These are phyloP conservation scores for Boleophthalmus pectinirostris DNA, from an alignment of 2,113 vertebrate genomes.

Conservation along the genomic window DNA sequence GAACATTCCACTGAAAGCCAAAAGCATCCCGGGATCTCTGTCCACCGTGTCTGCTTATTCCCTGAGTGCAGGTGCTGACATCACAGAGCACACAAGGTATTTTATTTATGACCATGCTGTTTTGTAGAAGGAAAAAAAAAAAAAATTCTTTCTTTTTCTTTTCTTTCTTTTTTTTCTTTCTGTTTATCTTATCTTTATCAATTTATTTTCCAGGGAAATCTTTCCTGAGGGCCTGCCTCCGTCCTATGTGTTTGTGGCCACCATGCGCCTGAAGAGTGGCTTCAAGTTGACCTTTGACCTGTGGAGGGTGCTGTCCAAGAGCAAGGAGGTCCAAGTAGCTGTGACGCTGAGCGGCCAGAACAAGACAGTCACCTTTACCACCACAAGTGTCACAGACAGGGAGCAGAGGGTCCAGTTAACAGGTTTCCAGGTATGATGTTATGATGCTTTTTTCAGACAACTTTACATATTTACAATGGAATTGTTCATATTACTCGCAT, in stretches of 20 bases:
- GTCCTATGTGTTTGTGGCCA: constrained; percentile 81
- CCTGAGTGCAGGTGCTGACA: constrained; percentile 64
- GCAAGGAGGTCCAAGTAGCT: constrained; percentile 71
- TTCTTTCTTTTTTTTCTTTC: too few relatives aligned
- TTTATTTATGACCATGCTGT: too few relatives aligned
- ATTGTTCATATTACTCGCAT: not conserved
- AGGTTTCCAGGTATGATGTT: constrained; percentile 65
- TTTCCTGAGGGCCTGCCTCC: constrained; percentile 83
- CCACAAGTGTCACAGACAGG: constrained; percentile 53
- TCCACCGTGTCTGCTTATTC: constrained; percentile 70
- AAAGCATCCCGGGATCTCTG: constrained; percentile 74
- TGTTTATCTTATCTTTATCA: not conserved
- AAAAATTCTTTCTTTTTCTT: too few relatives aligned
- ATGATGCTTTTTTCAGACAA: too few relatives aligned
- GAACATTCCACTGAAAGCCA: constrained; percentile 75
- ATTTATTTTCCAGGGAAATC: constrained; percentile 68
- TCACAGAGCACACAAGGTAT: constrained; percentile 80
- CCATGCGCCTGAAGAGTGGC: constrained; percentile 70
- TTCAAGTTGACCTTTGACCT: constrained; percentile 70
- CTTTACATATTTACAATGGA: too few relatives aligned
- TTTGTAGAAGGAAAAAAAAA: too few relatives aligned
- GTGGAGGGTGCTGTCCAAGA: constrained; percentile 78
- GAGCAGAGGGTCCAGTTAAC: constrained; percentile 68
- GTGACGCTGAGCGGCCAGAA: constrained; percentile 72
- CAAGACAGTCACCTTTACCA: constrained; percentile 70